These are phyloP conservation scores for Cerastis leucographa DNA, from an alignment of 2,888 invertebrate species.

Conservation along the genomic window DNA sequence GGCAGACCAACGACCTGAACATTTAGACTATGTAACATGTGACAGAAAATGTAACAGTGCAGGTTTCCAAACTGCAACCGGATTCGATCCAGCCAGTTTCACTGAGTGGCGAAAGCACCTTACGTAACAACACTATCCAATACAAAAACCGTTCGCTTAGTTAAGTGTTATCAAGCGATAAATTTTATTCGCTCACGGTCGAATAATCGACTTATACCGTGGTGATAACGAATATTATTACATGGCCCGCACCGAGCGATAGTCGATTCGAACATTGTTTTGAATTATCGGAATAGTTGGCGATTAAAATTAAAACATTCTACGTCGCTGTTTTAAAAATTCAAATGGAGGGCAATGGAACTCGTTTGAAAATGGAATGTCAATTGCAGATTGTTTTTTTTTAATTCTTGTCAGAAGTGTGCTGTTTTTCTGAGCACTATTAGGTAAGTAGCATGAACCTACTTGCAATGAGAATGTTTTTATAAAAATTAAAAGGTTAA, in stretches of 20 bases:
- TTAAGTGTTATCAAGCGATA: slow-evolving; percentile 81
- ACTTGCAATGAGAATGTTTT: background rate
- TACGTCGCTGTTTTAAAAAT: slow-evolving; percentile 43
- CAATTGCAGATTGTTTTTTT: slow-evolving; percentile 21
- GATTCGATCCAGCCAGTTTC: slow-evolving; percentile 71
- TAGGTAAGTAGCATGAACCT: background rate
- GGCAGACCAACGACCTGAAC: slow-evolving; percentile 69
- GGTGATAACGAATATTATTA: slow-evolving; percentile 77
- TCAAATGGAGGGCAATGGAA: slow-evolving; percentile 38
- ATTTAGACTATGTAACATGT: slow-evolving; percentile 65
- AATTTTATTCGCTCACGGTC: slow-evolving; percentile 82
- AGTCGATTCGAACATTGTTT: slow-evolving; percentile 67
- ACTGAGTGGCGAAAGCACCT: slow-evolving; percentile 73
- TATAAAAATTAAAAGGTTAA: slow-evolving; percentile 26
- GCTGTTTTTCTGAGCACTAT: slow-evolving; percentile 2
- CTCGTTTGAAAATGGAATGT: slow-evolving; percentile 44
- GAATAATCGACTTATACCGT: slow-evolving; percentile 79
- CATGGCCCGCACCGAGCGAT: slow-evolving; percentile 63
- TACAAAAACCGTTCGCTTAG: slow-evolving; percentile 73
- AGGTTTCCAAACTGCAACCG: slow-evolving; percentile 74
- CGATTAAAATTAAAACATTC: slow-evolving; percentile 59
- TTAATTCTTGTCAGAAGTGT: background rate
- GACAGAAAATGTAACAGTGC: slow-evolving; percentile 68
- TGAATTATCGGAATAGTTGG: slow-evolving; percentile 65
- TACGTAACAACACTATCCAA: slow-evolving; percentile 74